Percentiles rank a stretch among this genome's conserved stretches.
Conservation (phyloP, 1,140 invertebrate genomes). For the Philopotamus ludificatus region DNA sequence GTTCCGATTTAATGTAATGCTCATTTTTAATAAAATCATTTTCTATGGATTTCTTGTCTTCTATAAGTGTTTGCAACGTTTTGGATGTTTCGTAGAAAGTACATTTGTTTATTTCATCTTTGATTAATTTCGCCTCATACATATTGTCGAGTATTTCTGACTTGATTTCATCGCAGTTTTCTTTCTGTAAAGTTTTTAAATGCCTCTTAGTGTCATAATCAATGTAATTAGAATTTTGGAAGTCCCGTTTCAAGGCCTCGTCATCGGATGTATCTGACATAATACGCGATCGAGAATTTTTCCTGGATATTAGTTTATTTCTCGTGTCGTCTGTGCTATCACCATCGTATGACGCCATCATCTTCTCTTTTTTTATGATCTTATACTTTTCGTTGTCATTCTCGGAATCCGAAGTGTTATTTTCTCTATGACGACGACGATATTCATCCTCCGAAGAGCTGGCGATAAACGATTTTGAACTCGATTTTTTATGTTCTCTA, state of each 20-base stretch:
- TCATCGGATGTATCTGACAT: constrained; percentile 62
- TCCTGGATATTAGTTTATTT: constrained; percentile 53
- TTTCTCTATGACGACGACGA: constrained; percentile 45
- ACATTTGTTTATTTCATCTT: constrained; percentile 22
- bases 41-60: constrained; percentile 31
- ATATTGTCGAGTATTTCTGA: constrained; percentile 44
- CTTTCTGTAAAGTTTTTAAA: constrained; percentile 44
- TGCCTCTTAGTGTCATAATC: constrained; percentile 50
- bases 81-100: constrained; percentile 18
- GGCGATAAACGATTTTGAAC: constrained; percentile 54
- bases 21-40: constrained; percentile 31
- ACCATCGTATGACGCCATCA: constrained; percentile 44
- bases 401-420: constrained; percentile 52
- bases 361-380: constrained; percentile 46
- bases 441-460: constrained; percentile 61
- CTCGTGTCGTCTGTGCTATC: constrained; percentile 50
- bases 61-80: constrained; percentile 10
- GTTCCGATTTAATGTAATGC: constrained; percentile 33
- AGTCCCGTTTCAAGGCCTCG: constrained; percentile 50
- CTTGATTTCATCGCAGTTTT: constrained; percentile 50
- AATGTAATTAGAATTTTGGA: constrained; percentile 51
- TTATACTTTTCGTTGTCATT: constrained; percentile 50
- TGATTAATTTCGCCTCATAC: constrained; percentile 26
- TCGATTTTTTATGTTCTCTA: constrained; percentile 49
- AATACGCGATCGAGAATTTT: constrained; percentile 59